These are phyloP conservation scores for Bovichtus diacanthus DNA, from an alignment of 2,797 vertebrate species.

Conservation along the genomic window DNA sequence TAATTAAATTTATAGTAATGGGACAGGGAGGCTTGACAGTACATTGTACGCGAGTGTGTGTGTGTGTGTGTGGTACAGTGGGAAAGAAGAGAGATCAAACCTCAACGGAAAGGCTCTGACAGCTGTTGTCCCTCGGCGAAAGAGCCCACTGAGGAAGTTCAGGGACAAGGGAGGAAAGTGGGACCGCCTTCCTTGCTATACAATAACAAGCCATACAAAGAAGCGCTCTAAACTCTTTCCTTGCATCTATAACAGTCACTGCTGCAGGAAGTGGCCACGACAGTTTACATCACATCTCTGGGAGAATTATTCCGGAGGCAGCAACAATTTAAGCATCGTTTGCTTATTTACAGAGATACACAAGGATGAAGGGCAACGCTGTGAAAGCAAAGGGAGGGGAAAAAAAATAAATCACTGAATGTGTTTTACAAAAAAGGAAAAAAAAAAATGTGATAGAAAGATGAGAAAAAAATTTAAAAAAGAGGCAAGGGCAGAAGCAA, in stretches of 20 bases:
- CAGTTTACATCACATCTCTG: constrained; percentile 7
- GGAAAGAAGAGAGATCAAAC: constrained; percentile 43
- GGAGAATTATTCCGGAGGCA: constrained; percentile 2
- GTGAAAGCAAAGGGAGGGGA: background rate
- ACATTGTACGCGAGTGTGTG: constrained; percentile 23
- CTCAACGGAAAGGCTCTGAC: constrained; percentile 60
- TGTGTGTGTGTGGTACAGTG: constrained; percentile 34
- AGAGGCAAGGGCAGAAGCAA: background rate
- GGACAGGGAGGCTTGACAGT: constrained; percentile 50
- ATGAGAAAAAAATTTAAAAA: constrained; percentile 15
- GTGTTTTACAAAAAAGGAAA: background rate
- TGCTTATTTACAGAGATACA: constrained; percentile 23
- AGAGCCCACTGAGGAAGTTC: constrained; percentile 53
- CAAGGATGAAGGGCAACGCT: background rate
- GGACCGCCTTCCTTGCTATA: constrained; percentile 25
- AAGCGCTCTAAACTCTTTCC: background rate
- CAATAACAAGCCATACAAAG: constrained; percentile 38
- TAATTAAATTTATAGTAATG: constrained; percentile 64
- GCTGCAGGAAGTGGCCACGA: constrained; percentile 7
- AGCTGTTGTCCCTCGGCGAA: constrained; percentile 54
- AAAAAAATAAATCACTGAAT: background rate
- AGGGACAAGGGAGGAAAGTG: constrained; percentile 15
- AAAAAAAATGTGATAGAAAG: background rate
- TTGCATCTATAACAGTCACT: background rate
- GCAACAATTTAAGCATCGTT: constrained; percentile 6